A percentile compares a stretch with the other conserved stretches of the same genome.
Evolutionary conservation across 2,113 vertebrate species (phyloP).

Genomic region (Ploceus nigricollis): DNA sequence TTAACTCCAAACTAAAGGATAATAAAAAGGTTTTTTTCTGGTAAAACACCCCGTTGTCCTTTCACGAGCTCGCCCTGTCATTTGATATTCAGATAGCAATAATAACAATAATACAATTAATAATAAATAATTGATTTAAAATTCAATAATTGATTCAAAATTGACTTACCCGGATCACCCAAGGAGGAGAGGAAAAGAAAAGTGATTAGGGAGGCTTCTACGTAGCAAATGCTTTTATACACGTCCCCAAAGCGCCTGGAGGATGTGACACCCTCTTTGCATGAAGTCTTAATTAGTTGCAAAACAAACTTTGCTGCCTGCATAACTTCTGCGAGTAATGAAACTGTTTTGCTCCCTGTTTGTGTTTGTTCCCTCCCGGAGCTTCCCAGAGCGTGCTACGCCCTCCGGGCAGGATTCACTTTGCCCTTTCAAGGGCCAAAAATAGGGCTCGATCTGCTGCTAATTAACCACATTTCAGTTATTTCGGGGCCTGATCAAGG

Average conservation of each 20-base stretch:
- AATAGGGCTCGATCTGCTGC: neutral
- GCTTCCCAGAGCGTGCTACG: neutral
- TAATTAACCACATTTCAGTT: slow-evolving; percentile 24
- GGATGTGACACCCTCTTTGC: slow-evolving; percentile 66
- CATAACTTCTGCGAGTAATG: slow-evolving; percentile 58
- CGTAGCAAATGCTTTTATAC: slow-evolving; percentile 61
- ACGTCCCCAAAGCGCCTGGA: slow-evolving; percentile 32
- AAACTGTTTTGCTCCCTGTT: slow-evolving; percentile 58
- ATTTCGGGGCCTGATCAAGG: neutral
- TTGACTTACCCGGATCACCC: slow-evolving; percentile 48
- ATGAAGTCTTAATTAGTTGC: slow-evolving; percentile 63
- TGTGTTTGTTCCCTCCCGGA: neutral
- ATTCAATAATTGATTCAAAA: slow-evolving; percentile 21
- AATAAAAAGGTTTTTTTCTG: neutral
- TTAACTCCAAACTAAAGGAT: neutral
- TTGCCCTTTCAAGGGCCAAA: neutral
- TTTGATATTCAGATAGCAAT: neutral
- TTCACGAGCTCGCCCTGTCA: neutral
- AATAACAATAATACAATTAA: neutral
- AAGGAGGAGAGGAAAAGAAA: slow-evolving; percentile 45
- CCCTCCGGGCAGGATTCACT: neutral
- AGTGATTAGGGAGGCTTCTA: slow-evolving; percentile 25
- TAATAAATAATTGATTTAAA: slow-evolving; percentile 29
- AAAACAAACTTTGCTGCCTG: slow-evolving; percentile 63
- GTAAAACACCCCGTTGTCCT: neutral